A percentile compares a stretch with the other conserved stretches of the same genome.
Conservation (phyloP, 2,888 invertebrate species). For the Spodoptera exigua region DNA sequence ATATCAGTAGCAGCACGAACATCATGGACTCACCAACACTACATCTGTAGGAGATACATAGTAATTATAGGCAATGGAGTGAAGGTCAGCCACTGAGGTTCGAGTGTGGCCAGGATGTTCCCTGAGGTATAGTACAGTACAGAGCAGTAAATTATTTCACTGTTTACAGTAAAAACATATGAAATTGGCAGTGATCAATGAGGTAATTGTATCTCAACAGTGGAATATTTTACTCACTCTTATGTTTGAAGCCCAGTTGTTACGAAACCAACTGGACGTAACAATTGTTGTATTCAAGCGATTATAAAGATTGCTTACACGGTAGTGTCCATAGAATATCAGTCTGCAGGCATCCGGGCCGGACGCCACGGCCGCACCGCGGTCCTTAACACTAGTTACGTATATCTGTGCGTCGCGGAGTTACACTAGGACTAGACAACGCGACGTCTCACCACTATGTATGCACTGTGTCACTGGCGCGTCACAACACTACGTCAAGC, state of each 20-base stretch:
- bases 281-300: no score
- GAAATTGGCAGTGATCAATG: constrained; percentile 57
- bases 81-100: constrained; percentile 43
- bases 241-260: constrained; percentile 16
- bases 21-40: constrained; percentile 45
- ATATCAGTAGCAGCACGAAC: constrained; percentile 34
- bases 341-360: constrained; percentile 31
- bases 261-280: constrained; percentile 5
- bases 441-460: constrained; percentile 63
- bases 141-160: constrained; percentile 49
- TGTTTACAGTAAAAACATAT: constrained; percentile 43
- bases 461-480: constrained; percentile 50
- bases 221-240: constrained; percentile 48
- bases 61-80: constrained; percentile 34
- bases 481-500: constrained; percentile 41
- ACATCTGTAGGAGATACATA: constrained; percentile 45
- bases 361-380: constrained; percentile 46
- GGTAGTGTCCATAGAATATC: constrained; percentile 10
- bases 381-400: constrained; percentile 82
- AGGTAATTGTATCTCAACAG: constrained; percentile 52
- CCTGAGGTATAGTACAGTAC: constrained; percentile 32
- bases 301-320: constrained; percentile 14
- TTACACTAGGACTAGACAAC: constrained; percentile 80
- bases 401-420: constrained; percentile 80
- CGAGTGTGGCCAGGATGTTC: constrained; percentile 24